Percentiles rank a stretch among this genome's conserved stretches.
These are phyloP conservation scores for Hozukius guyotensis DNA, from an alignment of 2,797 vertebrate species.

Conservation along the genomic window DNA sequence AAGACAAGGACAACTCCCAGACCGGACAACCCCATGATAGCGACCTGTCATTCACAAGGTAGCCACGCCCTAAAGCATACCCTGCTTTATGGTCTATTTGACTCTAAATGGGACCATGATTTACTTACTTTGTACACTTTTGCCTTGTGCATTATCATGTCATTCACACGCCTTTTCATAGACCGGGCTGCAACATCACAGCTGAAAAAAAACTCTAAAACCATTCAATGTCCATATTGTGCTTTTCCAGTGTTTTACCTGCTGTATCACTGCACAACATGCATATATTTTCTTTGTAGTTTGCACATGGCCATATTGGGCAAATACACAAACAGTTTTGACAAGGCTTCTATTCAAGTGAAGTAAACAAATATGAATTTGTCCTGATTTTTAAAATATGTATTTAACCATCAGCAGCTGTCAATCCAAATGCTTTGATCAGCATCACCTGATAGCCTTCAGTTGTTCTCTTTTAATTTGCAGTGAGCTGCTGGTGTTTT, in stretches of 20 bases:
- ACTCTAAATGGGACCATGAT: too few relatives aligned
- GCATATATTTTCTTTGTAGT: neutral
- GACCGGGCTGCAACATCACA: neutral
- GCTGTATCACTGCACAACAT: neutral
- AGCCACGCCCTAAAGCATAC: accelerated
- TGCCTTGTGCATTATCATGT: neutral
- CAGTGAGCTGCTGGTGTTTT: conserved; percentile 35
- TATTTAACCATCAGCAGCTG: conserved; percentile 25
- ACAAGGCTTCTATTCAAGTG: neutral
- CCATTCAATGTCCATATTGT: neutral
- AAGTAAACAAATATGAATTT: neutral
- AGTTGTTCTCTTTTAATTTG: conserved; percentile 47
- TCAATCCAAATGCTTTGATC: conserved; percentile 6
- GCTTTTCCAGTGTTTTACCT: neutral
- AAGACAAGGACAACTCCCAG: too few relatives aligned
- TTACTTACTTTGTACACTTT: too few relatives aligned
- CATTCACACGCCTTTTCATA: neutral
- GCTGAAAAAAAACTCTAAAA: neutral
- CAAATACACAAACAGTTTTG: neutral
- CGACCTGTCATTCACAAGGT: too few relatives aligned
- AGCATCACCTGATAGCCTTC: conserved; percentile 46
- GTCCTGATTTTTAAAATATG: neutral
- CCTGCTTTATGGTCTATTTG: too few relatives aligned
- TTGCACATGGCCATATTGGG: neutral
- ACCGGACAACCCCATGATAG: too few relatives aligned